These are phyloP conservation scores for Ridgeia piscesae DNA, from an alignment of 1,140 invertebrate species.

Conservation along the genomic window DNA sequence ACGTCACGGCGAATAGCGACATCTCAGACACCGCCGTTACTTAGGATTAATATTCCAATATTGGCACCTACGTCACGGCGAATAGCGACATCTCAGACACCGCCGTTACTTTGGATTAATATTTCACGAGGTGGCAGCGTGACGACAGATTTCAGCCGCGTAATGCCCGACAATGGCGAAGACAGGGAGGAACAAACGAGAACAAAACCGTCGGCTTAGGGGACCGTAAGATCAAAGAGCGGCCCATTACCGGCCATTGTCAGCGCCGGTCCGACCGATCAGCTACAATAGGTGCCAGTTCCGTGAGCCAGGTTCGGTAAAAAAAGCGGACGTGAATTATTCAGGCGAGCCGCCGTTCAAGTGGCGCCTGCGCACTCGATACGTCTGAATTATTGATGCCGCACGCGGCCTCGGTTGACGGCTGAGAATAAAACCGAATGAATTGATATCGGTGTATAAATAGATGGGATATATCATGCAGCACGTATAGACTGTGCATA, in stretches of 20 bases:
- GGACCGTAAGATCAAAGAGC: neutral
- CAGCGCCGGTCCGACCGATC: neutral
- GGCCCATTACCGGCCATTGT: neutral
- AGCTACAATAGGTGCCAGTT: neutral
- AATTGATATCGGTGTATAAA: neutral
- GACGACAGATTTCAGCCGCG: neutral
- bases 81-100: neutral
- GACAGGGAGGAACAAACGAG: neutral
- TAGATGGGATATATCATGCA: neutral
- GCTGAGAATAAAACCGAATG: neutral
- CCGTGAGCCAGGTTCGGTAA: neutral
- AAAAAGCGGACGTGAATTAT: conserved; percentile 5
- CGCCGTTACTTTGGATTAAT: neutral
- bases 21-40: too few relatives aligned
- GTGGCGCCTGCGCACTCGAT: neutral
- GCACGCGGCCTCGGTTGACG: neutral
- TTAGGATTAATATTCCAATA: too few relatives aligned
- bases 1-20: too few relatives aligned
- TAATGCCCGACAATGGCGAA: neutral
- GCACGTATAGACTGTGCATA: neutral
- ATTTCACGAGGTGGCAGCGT: neutral
- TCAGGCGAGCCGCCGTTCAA: neutral
- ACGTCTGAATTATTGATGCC: neutral
- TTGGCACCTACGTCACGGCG: too few relatives aligned
- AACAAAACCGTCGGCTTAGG: neutral